Evolutionary conservation across 2,113 vertebrate species (phyloP).

Genomic region (Phocoena phocoena): DNA sequence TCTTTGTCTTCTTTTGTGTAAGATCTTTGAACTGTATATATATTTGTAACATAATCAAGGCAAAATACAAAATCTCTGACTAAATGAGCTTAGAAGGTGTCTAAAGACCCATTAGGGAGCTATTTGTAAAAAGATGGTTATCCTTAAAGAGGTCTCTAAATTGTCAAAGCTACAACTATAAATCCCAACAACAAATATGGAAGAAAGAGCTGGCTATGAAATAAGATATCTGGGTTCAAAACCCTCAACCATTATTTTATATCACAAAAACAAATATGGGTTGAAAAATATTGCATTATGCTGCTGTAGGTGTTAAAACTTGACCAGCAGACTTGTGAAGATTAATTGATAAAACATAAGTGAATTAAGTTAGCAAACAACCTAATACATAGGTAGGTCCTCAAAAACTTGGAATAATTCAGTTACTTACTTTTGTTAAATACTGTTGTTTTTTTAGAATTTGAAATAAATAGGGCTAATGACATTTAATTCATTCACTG

Average conservation of each 20-base stretch:
- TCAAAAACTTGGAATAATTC: background rate
- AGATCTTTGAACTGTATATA: background rate
- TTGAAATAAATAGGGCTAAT: background rate
- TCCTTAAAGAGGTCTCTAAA: background rate
- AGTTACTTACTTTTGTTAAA: background rate
- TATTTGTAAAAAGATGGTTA: background rate
- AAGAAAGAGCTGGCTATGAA: background rate
- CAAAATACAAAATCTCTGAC: background rate
- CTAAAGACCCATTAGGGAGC: background rate
- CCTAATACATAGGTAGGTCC: background rate
- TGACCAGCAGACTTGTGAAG: background rate
- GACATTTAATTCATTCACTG: background rate
- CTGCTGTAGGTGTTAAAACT: background rate
- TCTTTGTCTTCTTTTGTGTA: background rate
- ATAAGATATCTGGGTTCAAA: background rate
- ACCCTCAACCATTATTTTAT: background rate
- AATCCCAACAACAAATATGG: background rate
- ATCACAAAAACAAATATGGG: background rate
- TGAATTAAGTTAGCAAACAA: constrained; percentile 12
- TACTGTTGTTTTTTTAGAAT: background rate
- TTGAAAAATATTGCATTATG: background rate
- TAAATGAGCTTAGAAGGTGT: background rate
- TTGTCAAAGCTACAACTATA: background rate
- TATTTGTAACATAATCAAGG: background rate
- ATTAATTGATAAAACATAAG: background rate